Conservation (phyloP, 2,888 invertebrate genomes). For the Stegophylla sp. region DNA sequence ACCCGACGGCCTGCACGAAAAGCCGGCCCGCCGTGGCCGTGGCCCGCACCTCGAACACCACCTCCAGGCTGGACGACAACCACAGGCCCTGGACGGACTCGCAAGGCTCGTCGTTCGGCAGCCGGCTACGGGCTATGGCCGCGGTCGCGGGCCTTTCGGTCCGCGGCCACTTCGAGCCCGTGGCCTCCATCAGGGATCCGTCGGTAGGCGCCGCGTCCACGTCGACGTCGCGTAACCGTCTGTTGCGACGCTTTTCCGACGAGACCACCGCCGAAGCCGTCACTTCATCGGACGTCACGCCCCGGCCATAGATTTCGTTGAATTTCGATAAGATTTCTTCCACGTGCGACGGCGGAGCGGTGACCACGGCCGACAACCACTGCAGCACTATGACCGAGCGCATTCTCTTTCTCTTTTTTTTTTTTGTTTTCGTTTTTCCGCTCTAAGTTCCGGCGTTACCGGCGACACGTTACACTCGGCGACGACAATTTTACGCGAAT, state of each 20-base stretch:
- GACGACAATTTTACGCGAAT: too few relatives aligned
- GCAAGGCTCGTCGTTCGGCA: conserved; percentile 9
- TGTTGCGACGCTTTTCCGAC: too few relatives aligned
- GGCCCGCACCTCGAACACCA: conserved; percentile 9
- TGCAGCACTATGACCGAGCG: not conserved
- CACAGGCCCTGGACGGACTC: conserved; percentile 18
- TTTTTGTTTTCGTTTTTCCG: too few relatives aligned
- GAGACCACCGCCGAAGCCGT: not conserved
- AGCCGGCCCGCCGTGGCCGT: not conserved
- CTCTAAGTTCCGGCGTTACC: too few relatives aligned
- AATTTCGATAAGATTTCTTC: not conserved
- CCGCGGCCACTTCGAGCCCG: not conserved
- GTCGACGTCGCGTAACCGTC: not conserved
- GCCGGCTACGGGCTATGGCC: not conserved
- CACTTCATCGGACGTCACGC: not conserved
- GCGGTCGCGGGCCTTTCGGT: not conserved
- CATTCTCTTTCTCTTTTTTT: too few relatives aligned
- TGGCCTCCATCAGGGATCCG: not conserved
- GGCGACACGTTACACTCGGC: not conserved
- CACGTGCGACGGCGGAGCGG: not conserved
- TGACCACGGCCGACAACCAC: not conserved
- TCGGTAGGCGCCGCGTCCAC: not conserved
- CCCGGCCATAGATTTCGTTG: not conserved
- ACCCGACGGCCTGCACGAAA: conserved; percentile 1
- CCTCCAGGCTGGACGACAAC: conserved; percentile 32